Percentiles rank a stretch among this genome's conserved stretches.
Conservation (phyloP, 1,140 invertebrate genomes). For the Ceratosolen solmsi region DNA sequence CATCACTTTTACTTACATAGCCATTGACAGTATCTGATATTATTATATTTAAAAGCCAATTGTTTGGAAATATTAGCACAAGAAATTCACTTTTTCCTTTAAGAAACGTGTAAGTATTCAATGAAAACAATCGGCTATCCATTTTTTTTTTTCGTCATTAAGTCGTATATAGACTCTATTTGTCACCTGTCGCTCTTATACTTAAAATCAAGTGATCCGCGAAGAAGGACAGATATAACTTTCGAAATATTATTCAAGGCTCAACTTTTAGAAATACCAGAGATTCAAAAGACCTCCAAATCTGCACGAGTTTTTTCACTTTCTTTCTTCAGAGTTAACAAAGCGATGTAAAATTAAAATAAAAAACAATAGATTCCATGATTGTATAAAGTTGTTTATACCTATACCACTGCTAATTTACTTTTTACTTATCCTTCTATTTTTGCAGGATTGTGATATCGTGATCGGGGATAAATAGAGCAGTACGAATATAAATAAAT, state of each 20-base stretch:
- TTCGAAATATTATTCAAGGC: constrained; percentile 31
- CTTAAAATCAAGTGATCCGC: constrained; percentile 3
- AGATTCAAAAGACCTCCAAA: constrained; percentile 6
- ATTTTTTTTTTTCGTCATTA: constrained; percentile 6
- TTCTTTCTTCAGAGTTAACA: constrained; percentile 17
- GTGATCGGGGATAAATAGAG: neutral
- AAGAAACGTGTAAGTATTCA: neutral
- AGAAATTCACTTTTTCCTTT: neutral
- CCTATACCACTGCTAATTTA: neutral
- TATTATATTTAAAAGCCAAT: neutral
- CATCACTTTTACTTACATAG: too few relatives aligned
- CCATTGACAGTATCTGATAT: too few relatives aligned
- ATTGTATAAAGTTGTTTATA: neutral
- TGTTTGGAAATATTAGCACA: neutral
- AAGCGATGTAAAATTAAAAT: neutral
- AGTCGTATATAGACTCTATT: neutral
- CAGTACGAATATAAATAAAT: neutral
- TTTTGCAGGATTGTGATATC: neutral
- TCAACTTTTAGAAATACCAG: neutral
- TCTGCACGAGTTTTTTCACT: constrained; percentile 21
- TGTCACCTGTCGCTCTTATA: neutral
- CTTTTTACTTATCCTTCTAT: neutral
- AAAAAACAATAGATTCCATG: too few relatives aligned
- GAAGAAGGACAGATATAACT: constrained; percentile 15
- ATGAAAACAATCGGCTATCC: neutral